Percentiles rank a stretch among this genome's conserved stretches.
Evolutionary conservation across 2,888 invertebrate genomes (phyloP).

Genomic region (Alentia gelatinosa): DNA sequence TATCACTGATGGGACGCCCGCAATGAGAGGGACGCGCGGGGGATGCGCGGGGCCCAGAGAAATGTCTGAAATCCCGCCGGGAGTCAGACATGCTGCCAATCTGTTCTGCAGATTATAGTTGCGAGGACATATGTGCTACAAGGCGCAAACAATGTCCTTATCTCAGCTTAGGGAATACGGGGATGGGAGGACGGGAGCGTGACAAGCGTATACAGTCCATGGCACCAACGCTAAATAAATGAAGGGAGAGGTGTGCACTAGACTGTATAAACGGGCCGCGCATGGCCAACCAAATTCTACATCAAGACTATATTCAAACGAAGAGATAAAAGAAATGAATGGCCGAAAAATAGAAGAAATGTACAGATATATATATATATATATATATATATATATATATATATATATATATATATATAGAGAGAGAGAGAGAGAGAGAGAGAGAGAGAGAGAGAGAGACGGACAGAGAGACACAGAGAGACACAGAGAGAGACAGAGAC

Average conservation of each 20-base stretch:
- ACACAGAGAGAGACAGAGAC: no score
- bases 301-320: no score
- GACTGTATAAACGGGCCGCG: not conserved
- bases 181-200: not conserved
- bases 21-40: not conserved
- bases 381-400: no score
- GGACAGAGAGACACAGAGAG: no score
- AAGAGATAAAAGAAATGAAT: no score
- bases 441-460: no score
- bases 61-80: not conserved
- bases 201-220: not conserved
- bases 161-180: not conserved
- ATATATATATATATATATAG: no score
- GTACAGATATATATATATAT: no score
- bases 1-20: no score
- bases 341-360: no score
- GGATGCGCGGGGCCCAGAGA: not conserved
- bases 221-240: not conserved
- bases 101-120: conserved; percentile 2
- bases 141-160: not conserved
- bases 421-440: no score
- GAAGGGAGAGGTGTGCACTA: not conserved
- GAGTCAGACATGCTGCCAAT: not conserved
- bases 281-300: no score
- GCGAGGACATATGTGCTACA: not conserved